Evolutionary conservation across 2,113 vertebrate species (phyloP), one percentile per base, ranked within the genome.

Genomic region (Pachypanchax playfairii): DNA sequence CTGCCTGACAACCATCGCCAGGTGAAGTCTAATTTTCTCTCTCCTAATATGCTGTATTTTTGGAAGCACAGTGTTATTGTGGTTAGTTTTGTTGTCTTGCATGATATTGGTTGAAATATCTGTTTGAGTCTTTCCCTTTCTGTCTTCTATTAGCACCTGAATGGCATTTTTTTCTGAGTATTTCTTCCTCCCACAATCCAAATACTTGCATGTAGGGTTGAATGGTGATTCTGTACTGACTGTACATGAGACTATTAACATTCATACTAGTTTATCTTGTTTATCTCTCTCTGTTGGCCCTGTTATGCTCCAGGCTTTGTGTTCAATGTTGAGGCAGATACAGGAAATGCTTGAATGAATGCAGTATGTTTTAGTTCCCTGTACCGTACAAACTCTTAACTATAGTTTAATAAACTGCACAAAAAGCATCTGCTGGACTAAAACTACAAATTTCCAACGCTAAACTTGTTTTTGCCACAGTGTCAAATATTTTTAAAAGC

Each of bases 1-100:
- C 89, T 99, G 73, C 97, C 97, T 0, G 96, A 99, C 83, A 99
- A 99, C 89, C 97, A 99, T 92, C 94, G 97, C 38, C 97, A 99
- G 92, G 89, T 90, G 50, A 22, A 60, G 12, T 70, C 70, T 4
- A 1, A 13, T 33, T 43, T 42, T 69, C 36, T 6, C 22, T 44
- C 18, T 42, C 15, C 3, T 42, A 55, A 52, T 39, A 53, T 20
- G 39, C 14, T 20, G 6, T n/a, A 14, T 17, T 36, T 36, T 36
- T 3, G 35, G 12, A 13, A 4, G 35, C 8, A 36, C 12, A 13
- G 11, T 14, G 35, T 36, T 36, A 14, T 36, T 36, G 4, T 13
- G 12, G 13, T 36, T 36, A 36, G 11, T 36, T 2, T 36, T 48
- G 14, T 20, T 18, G 8, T 44, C 5, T 22, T 20, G 22, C 42